These are phyloP conservation scores for Frieseomelitta varia DNA, from an alignment of 1,140 invertebrate genomes.

Conservation along the genomic window DNA sequence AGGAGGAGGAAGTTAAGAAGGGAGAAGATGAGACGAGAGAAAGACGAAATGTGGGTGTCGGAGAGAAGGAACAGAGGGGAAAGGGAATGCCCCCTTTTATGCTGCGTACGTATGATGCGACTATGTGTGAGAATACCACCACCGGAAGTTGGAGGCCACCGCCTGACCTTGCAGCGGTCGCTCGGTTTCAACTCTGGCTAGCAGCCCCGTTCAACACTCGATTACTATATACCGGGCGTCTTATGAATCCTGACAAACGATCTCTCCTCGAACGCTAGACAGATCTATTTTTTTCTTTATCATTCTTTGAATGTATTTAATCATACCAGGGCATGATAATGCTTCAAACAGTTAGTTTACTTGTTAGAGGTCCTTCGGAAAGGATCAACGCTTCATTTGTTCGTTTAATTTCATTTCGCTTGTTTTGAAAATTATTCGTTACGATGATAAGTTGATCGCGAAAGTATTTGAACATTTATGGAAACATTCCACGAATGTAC, in stretches of 20 bases:
- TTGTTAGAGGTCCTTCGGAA: too few relatives aligned
- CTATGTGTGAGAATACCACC: conserved; percentile 67
- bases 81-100: conserved; percentile 57
- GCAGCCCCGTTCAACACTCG: conserved; percentile 66
- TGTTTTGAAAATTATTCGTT: too few relatives aligned
- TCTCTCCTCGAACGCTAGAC: not conserved
- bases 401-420: not conserved
- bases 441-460: too few relatives aligned
- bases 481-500: too few relatives aligned
- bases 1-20: not conserved
- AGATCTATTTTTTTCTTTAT: not conserved
- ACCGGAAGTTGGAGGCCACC: conserved; percentile 82
- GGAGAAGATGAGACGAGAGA: not conserved
- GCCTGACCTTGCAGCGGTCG: conserved; percentile 79
- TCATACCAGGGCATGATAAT: too few relatives aligned
- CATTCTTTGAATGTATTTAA: too few relatives aligned
- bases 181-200: conserved; percentile 69
- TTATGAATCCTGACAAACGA: conserved; percentile 32
- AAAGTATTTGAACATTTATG: too few relatives aligned
- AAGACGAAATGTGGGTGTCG: not conserved
- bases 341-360: too few relatives aligned
- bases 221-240: conserved; percentile 65
- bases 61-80: conserved; percentile 11
- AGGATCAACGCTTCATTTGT: too few relatives aligned
- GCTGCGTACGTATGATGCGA: conserved; percentile 55